Conservation (phyloP, 1,140 invertebrate species). For the Samia ricini region DNA sequence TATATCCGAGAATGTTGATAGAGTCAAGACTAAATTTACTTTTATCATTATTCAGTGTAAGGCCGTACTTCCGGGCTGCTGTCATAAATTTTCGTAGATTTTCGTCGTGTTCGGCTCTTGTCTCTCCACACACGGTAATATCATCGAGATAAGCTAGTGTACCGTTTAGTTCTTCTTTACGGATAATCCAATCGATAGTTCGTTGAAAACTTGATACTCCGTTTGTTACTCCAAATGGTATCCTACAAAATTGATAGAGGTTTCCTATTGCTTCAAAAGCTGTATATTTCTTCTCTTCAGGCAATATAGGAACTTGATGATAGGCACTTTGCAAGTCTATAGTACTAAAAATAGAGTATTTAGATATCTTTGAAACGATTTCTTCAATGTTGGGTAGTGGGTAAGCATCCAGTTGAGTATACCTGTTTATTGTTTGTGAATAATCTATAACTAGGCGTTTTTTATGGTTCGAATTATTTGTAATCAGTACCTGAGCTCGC, state of each 20-base stretch:
- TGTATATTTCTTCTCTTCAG: conserved; percentile 4
- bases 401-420: conserved; percentile 22
- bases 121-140: conserved; percentile 5
- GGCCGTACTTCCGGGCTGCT: background rate
- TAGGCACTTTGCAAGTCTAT: conserved; percentile 3
- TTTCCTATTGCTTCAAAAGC: conserved; percentile 13
- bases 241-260: conserved; percentile 19
- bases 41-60: conserved; percentile 3
- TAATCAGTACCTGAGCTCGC: conserved; percentile 31
- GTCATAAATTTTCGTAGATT: conserved; percentile 5
- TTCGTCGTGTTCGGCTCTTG: background rate
- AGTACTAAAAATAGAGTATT: conserved; percentile 9
- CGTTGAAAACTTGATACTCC: conserved; percentile 19
- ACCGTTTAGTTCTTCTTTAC: conserved; percentile 1
- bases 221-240: conserved; percentile 2
- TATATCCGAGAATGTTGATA: conserved; percentile 6
- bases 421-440: conserved; percentile 31
- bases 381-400: conserved; percentile 21
- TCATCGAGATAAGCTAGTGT: conserved; percentile 7
- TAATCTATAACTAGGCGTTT: conserved; percentile 34
- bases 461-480: conserved; percentile 15
- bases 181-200: conserved; percentile 15
- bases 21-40: conserved; percentile 6
- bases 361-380: conserved; percentile 6
- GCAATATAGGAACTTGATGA: conserved; percentile 4